Evolutionary conservation across 2,113 vertebrate genomes (phyloP).

Genomic region (Seriola dumerili): DNA sequence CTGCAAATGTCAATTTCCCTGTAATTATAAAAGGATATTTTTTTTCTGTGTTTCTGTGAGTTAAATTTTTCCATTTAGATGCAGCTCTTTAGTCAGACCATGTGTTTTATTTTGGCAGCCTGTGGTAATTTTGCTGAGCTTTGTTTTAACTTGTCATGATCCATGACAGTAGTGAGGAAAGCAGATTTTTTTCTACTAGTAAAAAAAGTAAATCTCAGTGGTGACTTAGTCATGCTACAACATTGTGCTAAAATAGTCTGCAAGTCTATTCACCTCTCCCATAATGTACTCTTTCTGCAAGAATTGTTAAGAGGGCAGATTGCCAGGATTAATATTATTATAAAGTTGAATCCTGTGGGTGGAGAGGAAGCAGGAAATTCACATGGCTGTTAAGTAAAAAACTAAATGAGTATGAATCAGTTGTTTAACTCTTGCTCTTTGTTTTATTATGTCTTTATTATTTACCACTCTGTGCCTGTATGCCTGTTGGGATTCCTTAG

Average conservation of each 20-base stretch:
- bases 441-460: too few relatives aligned
- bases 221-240: too few relatives aligned
- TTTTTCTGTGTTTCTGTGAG: too few relatives aligned
- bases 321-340: conserved; percentile 8
- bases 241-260: too few relatives aligned
- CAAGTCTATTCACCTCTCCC: too few relatives aligned
- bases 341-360: neutral
- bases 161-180: neutral
- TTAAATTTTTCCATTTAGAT: neutral
- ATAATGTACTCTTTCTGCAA: neutral
- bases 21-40: too few relatives aligned
- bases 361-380: conserved; percentile 19
- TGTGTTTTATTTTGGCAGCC: neutral
- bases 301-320: neutral
- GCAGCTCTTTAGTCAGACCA: neutral
- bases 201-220: neutral
- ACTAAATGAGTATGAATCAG: too few relatives aligned
- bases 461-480: too few relatives aligned
- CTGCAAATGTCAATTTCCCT: neutral
- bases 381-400: neutral
- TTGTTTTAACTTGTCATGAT: conserved; percentile 61
- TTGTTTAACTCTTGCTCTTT: too few relatives aligned
- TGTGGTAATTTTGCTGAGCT: neutral
- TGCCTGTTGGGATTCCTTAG: too few relatives aligned
- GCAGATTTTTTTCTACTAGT: conserved; percentile 21